A percentile compares a stretch with the other conserved stretches of the same genome.
Evolutionary conservation across 92 coral and sea anemone species (phyloP).

Genomic region (Epizoanthus illoricatus): DNA sequence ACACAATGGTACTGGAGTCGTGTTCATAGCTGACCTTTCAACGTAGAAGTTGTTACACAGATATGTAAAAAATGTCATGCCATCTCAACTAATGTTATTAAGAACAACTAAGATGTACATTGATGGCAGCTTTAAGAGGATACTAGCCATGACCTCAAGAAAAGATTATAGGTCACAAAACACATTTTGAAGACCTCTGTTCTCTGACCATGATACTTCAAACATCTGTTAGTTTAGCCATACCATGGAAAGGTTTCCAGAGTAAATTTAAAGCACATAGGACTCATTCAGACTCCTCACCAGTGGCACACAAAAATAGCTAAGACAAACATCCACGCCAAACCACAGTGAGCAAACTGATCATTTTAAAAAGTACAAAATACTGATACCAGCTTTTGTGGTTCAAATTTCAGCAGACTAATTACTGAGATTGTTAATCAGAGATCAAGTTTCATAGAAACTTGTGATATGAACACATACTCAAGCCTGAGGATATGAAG

Average conservation of each 20-base stretch:
- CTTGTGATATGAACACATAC: not conserved
- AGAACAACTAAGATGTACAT: not conserved
- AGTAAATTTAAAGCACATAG: not conserved
- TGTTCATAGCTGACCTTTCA: constrained; percentile 48
- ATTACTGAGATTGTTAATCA: constrained; percentile 15
- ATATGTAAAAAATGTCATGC: constrained; percentile 76
- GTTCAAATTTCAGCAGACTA: constrained; percentile 23
- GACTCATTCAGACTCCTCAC: not conserved
- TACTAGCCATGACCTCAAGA: not conserved
- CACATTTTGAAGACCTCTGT: constrained; percentile 22
- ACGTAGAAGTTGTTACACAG: constrained; percentile 52
- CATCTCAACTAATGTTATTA: constrained; percentile 38
- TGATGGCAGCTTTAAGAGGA: constrained; percentile 1
- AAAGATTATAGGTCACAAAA: constrained; percentile 17
- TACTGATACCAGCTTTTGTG: not conserved
- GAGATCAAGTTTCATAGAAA: constrained; percentile 16
- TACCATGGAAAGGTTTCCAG: not conserved
- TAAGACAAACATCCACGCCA: not conserved
- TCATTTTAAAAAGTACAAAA: no score
- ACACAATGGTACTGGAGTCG: not conserved
- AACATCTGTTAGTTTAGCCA: not conserved
- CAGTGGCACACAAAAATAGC: no score
- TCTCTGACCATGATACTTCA: not conserved
- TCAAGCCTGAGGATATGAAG: not conserved
- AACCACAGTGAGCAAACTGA: not conserved